Evolutionary conservation across 2,797 vertebrate genomes (phyloP).

Genomic region (Momotus momota): DNA sequence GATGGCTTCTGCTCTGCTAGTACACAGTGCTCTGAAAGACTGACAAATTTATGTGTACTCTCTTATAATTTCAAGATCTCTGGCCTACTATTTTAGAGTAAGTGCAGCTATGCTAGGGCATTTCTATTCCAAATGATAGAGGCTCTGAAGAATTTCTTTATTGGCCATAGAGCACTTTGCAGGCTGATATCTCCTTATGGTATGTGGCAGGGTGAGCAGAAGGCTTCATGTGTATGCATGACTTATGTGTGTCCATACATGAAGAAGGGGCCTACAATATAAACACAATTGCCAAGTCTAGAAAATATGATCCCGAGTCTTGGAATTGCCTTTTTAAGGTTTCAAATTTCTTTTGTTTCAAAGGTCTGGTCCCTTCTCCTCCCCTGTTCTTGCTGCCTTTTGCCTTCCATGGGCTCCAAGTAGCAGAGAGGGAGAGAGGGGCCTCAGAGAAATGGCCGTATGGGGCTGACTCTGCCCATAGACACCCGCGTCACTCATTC

Average conservation of each 20-base stretch:
- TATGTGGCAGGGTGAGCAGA: not conserved
- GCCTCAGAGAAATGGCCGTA: fast-evolving
- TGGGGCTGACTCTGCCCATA: not conserved
- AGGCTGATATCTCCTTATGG: not conserved
- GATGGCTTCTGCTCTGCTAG: not conserved
- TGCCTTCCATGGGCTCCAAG: not conserved
- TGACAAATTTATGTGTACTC: not conserved
- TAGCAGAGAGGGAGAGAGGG: fast-evolving
- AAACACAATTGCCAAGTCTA: not conserved
- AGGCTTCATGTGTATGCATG: fast-evolving
- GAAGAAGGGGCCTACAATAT: not conserved
- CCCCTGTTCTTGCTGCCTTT: not conserved
- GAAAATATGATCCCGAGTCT: not conserved
- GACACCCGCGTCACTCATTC: fast-evolving
- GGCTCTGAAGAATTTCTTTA: not conserved
- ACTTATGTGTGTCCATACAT: not conserved
- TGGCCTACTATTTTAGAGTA: not conserved
- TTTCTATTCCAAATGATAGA: not conserved
- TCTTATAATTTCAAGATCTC: not conserved
- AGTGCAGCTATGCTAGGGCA: not conserved
- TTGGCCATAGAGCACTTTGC: not conserved
- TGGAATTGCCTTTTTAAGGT: not conserved
- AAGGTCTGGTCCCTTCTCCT: not conserved
- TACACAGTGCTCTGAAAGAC: not conserved
- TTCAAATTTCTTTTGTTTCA: not conserved